Conservation (phyloP, 2,888 invertebrate genomes). For the Epistrophe eligans region DNA sequence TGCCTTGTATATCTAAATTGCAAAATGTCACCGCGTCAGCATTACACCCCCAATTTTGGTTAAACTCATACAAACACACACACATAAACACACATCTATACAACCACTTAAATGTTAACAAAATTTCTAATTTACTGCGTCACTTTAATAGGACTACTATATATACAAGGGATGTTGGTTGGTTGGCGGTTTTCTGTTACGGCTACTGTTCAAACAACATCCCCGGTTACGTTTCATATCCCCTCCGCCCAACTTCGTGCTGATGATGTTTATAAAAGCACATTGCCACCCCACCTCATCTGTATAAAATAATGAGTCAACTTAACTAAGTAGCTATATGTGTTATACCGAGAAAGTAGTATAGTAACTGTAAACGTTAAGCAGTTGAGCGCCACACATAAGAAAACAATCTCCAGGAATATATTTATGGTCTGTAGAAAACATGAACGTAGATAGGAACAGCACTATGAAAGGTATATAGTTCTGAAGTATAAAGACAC, state of each 20-base stretch:
- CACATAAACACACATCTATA: constrained; percentile 68
- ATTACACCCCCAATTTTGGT: constrained; percentile 72
- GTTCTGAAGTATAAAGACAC: constrained; percentile 2
- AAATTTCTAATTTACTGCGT: constrained; percentile 76
- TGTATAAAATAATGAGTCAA: constrained; percentile 69
- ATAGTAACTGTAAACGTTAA: constrained; percentile 70
- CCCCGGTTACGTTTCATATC: neutral
- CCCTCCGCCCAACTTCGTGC: neutral
- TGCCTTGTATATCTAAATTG: constrained; percentile 56
- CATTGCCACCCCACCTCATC: constrained; percentile 1
- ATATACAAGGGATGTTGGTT: constrained; percentile 56
- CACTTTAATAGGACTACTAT: constrained; percentile 71
- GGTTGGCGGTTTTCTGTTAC: constrained; percentile 68
- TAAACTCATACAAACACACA: constrained; percentile 62
- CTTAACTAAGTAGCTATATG: constrained; percentile 67
- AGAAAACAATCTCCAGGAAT: constrained; percentile 50
- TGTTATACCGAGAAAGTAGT: constrained; percentile 64
- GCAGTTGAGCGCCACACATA: constrained; percentile 61
- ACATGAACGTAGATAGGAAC: neutral
- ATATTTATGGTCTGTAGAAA: neutral
- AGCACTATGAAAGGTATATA: constrained; percentile 15
- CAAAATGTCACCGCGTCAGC: constrained; percentile 76
- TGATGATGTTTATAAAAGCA: constrained; percentile 8
- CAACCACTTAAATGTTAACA: constrained; percentile 73
- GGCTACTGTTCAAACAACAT: constrained; percentile 67